A percentile compares a stretch with the other conserved stretches of the same genome.
Conservation (phyloP, 2,797 vertebrate species). For the Chlorospingus flavigularis region DNA sequence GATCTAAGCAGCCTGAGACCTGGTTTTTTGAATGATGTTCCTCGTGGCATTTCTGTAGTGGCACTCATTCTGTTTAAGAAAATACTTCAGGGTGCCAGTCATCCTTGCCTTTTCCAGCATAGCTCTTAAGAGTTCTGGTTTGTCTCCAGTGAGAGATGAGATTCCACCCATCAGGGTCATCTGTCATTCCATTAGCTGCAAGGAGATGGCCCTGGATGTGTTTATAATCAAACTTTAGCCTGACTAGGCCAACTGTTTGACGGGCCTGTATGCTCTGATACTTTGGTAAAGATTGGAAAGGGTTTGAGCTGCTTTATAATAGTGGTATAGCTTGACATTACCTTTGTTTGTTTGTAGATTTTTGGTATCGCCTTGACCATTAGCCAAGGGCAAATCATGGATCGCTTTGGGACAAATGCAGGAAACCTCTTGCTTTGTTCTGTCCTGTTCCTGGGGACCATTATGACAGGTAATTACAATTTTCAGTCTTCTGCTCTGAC, state of each 20-base stretch:
- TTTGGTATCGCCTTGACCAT: conserved; percentile 96
- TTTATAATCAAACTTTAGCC: neutral
- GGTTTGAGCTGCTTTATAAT: neutral
- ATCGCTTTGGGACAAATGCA: conserved; percentile 78
- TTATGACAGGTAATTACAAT: conserved; percentile 82
- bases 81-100: neutral
- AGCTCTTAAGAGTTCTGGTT: neutral
- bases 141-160: neutral
- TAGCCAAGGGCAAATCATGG: conserved; percentile 88
- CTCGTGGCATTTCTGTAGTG: neutral
- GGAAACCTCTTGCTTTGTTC: conserved; percentile 90
- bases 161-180: neutral
- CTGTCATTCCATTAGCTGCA: neutral
- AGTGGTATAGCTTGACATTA: neutral
- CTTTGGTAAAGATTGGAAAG: neutral
- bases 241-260: neutral
- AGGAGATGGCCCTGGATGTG: neutral
- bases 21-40: neutral
- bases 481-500: neutral
- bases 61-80: neutral
- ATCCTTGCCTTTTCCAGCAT: neutral
- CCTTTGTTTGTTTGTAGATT: conserved; percentile 76
- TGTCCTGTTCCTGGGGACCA: conserved; percentile 84
- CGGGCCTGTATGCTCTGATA: neutral
- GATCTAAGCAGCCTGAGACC: neutral